These are phyloP conservation scores for Zoanthus sansibaricus DNA, from an alignment of 92 coral and sea anemone species.

Conservation along the genomic window DNA sequence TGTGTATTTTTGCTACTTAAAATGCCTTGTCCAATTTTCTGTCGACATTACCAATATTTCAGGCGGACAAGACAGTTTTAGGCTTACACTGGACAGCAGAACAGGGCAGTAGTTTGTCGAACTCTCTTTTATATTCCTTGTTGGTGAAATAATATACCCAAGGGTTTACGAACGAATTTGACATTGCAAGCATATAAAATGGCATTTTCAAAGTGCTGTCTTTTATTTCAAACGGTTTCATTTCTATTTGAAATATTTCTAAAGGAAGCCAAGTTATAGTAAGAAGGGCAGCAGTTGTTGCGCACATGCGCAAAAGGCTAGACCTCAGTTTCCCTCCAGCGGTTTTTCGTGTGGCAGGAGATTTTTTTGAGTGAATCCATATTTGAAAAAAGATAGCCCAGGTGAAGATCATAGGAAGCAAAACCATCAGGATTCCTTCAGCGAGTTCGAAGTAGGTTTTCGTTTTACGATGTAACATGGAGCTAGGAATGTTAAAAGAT, in stretches of 20 bases:
- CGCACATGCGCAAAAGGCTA: constrained; percentile 29
- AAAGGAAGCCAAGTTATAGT: too few relatives aligned
- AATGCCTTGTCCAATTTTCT: too few relatives aligned
- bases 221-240: too few relatives aligned
- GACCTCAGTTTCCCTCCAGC: constrained; percentile 1
- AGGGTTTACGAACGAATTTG: constrained; percentile 6
- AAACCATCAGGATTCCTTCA: not conserved
- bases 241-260: too few relatives aligned
- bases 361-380: constrained; percentile 10
- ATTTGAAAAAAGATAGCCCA: constrained; percentile 6
- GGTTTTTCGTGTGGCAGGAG: not conserved
- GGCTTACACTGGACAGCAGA: too few relatives aligned
- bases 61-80: too few relatives aligned
- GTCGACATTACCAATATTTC: too few relatives aligned
- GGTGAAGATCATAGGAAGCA: not conserved
- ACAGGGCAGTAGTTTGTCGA: too few relatives aligned
- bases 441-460: not conserved
- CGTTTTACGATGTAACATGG: not conserved
- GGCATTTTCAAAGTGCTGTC: not conserved
- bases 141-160: constrained; percentile 32
- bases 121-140: not conserved
- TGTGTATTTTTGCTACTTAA: too few relatives aligned
- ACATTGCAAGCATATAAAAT: not conserved
- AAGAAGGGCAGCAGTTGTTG: not conserved
- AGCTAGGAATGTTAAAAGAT: not conserved